Percentiles rank a stretch among this genome's conserved stretches.
These are phyloP conservation scores for Corydoras sp. DNA, from an alignment of 2,113 vertebrate genomes.

Conservation along the genomic window DNA sequence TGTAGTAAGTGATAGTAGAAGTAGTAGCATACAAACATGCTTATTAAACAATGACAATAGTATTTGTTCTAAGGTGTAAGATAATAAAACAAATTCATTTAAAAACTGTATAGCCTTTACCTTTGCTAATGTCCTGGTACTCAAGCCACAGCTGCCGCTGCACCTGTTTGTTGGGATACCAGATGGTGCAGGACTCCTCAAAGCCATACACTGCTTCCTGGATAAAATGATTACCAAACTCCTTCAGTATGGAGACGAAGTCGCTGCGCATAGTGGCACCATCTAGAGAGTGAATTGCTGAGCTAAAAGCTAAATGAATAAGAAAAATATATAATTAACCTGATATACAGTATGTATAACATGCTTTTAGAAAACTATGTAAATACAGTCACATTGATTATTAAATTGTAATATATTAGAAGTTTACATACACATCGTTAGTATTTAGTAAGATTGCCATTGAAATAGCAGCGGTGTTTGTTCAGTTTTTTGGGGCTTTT, in stretches of 20 bases:
- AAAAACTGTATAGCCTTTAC: constrained; percentile 49
- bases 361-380: no score
- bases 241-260: constrained; percentile 85
- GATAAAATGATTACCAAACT: constrained; percentile 97
- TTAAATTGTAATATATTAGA: no score
- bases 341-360: no score
- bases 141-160: constrained; percentile 95
- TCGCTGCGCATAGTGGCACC: constrained; percentile 85
- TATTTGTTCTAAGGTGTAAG: not conserved
- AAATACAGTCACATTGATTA: no score
- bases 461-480: no score
- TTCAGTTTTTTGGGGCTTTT: no score
- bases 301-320: constrained; percentile 76
- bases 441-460: no score
- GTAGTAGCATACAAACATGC: no score
- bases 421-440: no score
- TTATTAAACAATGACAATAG: not conserved
- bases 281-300: constrained; percentile 88
- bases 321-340: not conserved
- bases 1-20: no score
- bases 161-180: constrained; percentile 96
- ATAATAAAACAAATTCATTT: not conserved
- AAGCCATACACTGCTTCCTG: constrained; percentile 95
- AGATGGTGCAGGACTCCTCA: constrained; percentile 96
- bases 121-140: constrained; percentile 99